Conservation (phyloP, 2,797 vertebrate species). For the Oreonectes daqikongensis region DNA sequence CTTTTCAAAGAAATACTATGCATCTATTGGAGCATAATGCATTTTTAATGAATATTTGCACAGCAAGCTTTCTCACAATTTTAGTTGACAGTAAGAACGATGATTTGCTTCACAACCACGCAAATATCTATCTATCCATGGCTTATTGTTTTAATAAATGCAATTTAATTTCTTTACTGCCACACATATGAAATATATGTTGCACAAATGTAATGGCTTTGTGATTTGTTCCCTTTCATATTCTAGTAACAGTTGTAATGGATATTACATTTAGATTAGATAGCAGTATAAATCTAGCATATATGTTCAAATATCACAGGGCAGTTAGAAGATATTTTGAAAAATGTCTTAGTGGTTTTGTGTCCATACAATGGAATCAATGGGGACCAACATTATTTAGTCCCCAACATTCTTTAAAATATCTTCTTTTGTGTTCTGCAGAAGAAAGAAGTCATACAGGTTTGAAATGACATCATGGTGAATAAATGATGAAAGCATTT, state of each 20-base stretch:
- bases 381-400: no score
- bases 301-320: no score
- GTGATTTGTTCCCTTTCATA: background rate
- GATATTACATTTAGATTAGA: background rate
- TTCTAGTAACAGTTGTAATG: background rate
- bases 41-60: constrained; percentile 4
- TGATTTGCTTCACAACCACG: background rate
- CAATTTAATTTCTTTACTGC: background rate
- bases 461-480: no score
- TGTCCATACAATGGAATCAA: no score
- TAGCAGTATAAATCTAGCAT: no score
- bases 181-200: background rate
- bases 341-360: no score
- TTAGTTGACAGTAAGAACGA: background rate
- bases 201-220: background rate
- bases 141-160: constrained; percentile 3
- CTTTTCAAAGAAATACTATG: background rate
- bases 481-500: no score
- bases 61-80: background rate
- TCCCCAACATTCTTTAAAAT: no score
- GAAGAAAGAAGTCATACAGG: no score
- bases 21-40: background rate
- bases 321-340: no score
- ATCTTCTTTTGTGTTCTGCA: no score
- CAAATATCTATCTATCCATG: background rate